A percentile compares a stretch with the other conserved stretches of the same genome.
Conservation (phyloP, 2,888 invertebrate species). For the Drosophila maculinotata region DNA sequence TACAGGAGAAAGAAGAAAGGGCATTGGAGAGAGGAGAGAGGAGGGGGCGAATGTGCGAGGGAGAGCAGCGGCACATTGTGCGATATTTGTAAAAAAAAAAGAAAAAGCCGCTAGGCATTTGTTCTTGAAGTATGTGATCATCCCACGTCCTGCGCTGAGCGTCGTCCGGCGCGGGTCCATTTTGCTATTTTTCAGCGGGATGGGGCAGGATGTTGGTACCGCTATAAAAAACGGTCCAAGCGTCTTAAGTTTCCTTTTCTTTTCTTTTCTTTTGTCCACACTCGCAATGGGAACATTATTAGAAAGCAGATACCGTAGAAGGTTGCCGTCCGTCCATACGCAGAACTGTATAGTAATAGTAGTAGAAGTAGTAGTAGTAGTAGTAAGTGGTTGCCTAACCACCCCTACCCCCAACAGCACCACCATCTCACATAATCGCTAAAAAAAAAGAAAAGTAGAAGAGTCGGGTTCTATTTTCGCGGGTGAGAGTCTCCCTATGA, state of each 20-base stretch:
- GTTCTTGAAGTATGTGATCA: conserved; percentile 64
- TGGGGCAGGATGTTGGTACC: conserved; percentile 81
- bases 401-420: background rate
- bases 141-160: conserved; percentile 53
- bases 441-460: background rate
- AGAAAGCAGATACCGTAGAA: conserved; percentile 67
- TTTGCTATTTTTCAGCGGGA: conserved; percentile 48
- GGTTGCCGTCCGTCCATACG: conserved; percentile 48
- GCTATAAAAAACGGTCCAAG: conserved; percentile 73
- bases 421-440: background rate
- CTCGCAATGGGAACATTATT: conserved; percentile 41
- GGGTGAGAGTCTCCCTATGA: background rate
- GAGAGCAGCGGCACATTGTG: conserved; percentile 26
- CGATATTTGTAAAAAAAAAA: conserved; percentile 27
- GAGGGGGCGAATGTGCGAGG: conserved; percentile 7
- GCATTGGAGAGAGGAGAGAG: conserved; percentile 2
- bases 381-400: conserved; percentile 55
- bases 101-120: conserved; percentile 77
- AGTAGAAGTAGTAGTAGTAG: conserved; percentile 1
- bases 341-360: background rate
- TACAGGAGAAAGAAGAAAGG: conserved; percentile 19
- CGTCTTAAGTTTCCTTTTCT: conserved; percentile 78
- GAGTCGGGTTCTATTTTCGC: background rate
- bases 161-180: conserved; percentile 65
- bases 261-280: conserved; percentile 48